phyloP scores from a whole-genome alignment of 2,113 vertebrate genomes.

The Actinemys pallida region DNA sequence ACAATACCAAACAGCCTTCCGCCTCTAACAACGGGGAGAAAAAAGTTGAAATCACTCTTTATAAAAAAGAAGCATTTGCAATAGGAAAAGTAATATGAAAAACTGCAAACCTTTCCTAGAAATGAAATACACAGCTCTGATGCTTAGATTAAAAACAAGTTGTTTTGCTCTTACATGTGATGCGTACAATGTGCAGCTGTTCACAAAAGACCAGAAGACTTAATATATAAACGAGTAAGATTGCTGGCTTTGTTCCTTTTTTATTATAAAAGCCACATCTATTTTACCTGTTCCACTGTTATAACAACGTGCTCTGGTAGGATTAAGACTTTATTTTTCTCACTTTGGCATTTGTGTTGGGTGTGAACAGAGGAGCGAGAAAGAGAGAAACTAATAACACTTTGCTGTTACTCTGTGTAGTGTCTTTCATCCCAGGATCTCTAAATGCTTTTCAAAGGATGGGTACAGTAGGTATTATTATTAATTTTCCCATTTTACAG shows the following conservation, averaged over 20 bases:
- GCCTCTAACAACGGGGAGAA: background rate
- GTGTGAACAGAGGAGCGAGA: background rate
- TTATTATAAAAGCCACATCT: slow-evolving; percentile 8
- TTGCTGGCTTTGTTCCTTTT: slow-evolving; percentile 50
- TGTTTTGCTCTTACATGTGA: slow-evolving; percentile 15
- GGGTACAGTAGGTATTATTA: background rate
- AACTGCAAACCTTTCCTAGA: background rate
- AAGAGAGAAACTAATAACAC: background rate
- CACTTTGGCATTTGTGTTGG: slow-evolving; percentile 23
- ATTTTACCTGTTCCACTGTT: slow-evolving; percentile 16
- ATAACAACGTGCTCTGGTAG: slow-evolving; percentile 24
- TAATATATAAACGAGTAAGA: slow-evolving; percentile 9
- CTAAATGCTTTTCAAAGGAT: slow-evolving; percentile 20
- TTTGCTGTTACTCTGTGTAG: slow-evolving; percentile 9
- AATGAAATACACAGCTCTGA: background rate
- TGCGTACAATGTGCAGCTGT: slow-evolving; percentile 55
- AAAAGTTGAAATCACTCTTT: background rate
- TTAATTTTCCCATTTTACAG: background rate
- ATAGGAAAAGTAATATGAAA: background rate
- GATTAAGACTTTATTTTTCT: slow-evolving; percentile 47
- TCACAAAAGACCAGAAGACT: slow-evolving; percentile 44
- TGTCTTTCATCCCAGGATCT: slow-evolving; percentile 4
- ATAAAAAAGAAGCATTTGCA: slow-evolving; percentile 2
- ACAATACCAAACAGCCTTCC: background rate
- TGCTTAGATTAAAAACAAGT: slow-evolving; percentile 55